Percentiles rank a stretch among this genome's conserved stretches.
phyloP scores from a whole-genome alignment of 2,888 invertebrate genomes.

The Epinotia ramella region DNA sequence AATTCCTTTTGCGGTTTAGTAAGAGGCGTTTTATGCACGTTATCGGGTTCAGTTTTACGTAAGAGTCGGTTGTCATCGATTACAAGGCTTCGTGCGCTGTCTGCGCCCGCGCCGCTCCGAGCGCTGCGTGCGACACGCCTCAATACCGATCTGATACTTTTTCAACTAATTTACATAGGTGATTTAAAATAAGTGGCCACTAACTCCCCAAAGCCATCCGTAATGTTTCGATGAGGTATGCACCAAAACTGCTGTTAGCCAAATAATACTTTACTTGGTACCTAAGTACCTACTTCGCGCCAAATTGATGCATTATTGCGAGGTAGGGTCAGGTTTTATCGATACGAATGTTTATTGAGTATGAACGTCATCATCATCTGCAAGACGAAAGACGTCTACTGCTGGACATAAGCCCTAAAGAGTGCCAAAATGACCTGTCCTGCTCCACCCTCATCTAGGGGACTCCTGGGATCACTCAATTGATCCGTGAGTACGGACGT shows the following conservation, averaged over 20 bases:
- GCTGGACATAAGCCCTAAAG: too few species aligned
- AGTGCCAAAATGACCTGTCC: too few species aligned
- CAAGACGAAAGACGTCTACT: too few species aligned
- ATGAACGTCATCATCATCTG: too few species aligned
- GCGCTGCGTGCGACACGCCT: conserved; percentile 59
- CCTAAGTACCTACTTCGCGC: too few species aligned
- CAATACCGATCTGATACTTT: conserved; percentile 46
- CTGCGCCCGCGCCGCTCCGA: conserved; percentile 54
- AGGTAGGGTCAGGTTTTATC: too few species aligned
- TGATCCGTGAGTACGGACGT: too few species aligned
- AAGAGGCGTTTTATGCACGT: conserved; percentile 54
- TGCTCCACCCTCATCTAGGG: too few species aligned
- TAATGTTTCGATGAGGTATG: conserved; percentile 15
- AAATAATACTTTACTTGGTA: not conserved
- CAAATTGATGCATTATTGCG: too few species aligned
- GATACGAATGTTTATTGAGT: too few species aligned
- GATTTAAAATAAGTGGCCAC: conserved; percentile 30
- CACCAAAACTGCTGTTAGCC: not conserved
- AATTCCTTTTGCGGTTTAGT: conserved; percentile 53
- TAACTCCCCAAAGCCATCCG: conserved; percentile 9
- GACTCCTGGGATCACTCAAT: too few species aligned
- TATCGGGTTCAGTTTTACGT: conserved; percentile 52
- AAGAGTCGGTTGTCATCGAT: conserved; percentile 63
- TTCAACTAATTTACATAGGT: conserved; percentile 33
- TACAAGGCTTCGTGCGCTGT: conserved; percentile 59